A percentile compares a stretch with the other conserved stretches of the same genome.
Evolutionary conservation across 2,797 vertebrate species (phyloP).

Genomic region (Columba guinea): DNA sequence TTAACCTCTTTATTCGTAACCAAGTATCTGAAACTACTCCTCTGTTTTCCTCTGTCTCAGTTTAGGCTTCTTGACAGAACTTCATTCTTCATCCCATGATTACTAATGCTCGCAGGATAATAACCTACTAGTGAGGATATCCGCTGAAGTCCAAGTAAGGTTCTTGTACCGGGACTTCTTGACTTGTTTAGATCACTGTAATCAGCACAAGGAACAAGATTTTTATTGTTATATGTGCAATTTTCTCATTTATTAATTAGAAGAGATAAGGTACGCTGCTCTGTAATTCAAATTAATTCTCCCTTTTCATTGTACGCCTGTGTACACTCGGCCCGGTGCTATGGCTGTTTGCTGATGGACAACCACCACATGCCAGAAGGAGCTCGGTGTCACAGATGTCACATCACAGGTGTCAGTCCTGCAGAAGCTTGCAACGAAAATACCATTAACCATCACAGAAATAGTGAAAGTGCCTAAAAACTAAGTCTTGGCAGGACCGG

Average conservation of each 20-base stretch:
- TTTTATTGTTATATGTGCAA: neutral
- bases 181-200: neutral
- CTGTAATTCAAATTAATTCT: neutral
- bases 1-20: neutral
- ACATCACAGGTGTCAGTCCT: fast-evolving
- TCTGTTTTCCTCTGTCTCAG: neutral
- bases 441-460: neutral
- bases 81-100: neutral
- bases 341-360: neutral
- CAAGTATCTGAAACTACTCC: neutral
- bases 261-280: neutral
- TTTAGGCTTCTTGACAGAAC: neutral
- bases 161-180: neutral
- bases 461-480: neutral
- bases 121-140: neutral
- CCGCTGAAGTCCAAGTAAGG: neutral
- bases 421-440: neutral
- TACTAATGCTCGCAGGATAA: neutral
- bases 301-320: fast-evolving
- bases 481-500: neutral
- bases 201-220: neutral
- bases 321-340: fast-evolving
- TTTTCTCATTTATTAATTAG: neutral
- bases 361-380: neutral
- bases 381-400: neutral